phyloP scores from a whole-genome alignment of 2,888 invertebrate species.

The Drosophila formosana region DNA sequence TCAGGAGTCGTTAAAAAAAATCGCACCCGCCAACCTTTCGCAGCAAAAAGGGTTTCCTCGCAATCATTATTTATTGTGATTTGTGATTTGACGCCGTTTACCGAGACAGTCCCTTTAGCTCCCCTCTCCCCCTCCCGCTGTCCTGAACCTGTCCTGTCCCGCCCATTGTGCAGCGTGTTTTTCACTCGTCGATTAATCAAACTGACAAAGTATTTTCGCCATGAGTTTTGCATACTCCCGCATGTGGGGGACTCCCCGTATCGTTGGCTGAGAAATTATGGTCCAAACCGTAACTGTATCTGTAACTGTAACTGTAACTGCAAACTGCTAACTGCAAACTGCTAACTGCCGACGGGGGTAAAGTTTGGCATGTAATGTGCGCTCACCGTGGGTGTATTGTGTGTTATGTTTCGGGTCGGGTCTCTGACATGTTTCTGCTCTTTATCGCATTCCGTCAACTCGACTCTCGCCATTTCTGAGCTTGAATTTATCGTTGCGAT shows the following conservation, averaged over 20 bases:
- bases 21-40: slow-evolving; percentile 21
- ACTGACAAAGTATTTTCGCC: slow-evolving; percentile 69
- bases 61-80: slow-evolving; percentile 78
- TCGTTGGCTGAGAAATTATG: slow-evolving; percentile 39
- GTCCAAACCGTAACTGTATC: slow-evolving; percentile 27
- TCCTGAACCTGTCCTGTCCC: background rate
- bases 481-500: slow-evolving; percentile 21
- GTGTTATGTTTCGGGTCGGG: background rate
- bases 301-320: slow-evolving; percentile 35
- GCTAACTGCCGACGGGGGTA: slow-evolving; percentile 41
- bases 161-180: slow-evolving; percentile 21
- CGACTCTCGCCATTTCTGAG: slow-evolving; percentile 4
- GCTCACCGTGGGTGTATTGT: slow-evolving; percentile 2
- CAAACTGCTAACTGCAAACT: slow-evolving; percentile 42
- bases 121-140: background rate
- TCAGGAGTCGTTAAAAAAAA: slow-evolving; percentile 62
- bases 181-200: slow-evolving; percentile 69
- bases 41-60: slow-evolving; percentile 54
- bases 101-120: slow-evolving; percentile 22
- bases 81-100: slow-evolving; percentile 76
- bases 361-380: slow-evolving; percentile 17
- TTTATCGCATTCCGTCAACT: slow-evolving; percentile 41
- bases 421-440: slow-evolving; percentile 45
- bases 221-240: slow-evolving; percentile 34
- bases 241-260: slow-evolving; percentile 3